Evolutionary conservation across 1,140 invertebrate genomes (phyloP).

Genomic region (Heliconius eleuchia): DNA sequence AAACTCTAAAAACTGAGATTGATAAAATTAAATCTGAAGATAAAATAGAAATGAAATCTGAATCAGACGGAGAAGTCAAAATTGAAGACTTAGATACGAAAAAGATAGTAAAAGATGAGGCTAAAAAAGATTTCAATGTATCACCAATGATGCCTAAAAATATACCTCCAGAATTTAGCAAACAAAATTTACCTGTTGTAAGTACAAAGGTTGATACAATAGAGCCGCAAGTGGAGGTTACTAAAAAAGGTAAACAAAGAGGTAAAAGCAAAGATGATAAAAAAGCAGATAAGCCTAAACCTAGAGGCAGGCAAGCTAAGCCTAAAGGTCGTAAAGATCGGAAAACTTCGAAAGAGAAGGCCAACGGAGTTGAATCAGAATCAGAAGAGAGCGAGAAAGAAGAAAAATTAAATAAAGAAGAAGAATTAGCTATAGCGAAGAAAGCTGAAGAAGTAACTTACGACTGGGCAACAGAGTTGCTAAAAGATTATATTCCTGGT

Average conservation of each 20-base stretch:
- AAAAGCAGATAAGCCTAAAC: conserved; percentile 59
- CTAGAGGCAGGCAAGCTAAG: conserved; percentile 60
- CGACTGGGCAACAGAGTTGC: conserved; percentile 92
- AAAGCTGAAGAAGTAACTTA: conserved; percentile 91
- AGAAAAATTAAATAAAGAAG: conserved; percentile 80
- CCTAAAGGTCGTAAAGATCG: conserved; percentile 70
- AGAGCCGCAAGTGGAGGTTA: conserved; percentile 58
- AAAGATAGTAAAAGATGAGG: conserved; percentile 82
- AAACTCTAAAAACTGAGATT: conserved; percentile 71
- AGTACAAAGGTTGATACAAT: conserved; percentile 52
- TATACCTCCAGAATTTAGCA: conserved; percentile 26
- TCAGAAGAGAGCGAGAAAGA: conserved; percentile 82
- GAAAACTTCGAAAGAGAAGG: conserved; percentile 70
- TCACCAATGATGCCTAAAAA: conserved; percentile 13
- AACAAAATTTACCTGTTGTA: conserved; percentile 40
- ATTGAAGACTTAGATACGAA: conserved; percentile 84
- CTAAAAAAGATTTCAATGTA: conserved; percentile 52
- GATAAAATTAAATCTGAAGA: conserved; percentile 73
- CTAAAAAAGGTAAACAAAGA: conserved; percentile 58
- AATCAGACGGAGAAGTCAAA: conserved; percentile 80
- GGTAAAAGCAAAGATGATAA: conserved; percentile 64
- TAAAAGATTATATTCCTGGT: conserved; percentile 94
- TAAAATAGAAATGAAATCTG: conserved; percentile 77
- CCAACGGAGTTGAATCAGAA: conserved; percentile 69
- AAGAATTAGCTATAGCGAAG: conserved; percentile 81